Evolutionary conservation across 2,113 vertebrate genomes (phyloP), one percentile per base, ranked within the genome.

Genomic region (Vidua chalybeata): DNA sequence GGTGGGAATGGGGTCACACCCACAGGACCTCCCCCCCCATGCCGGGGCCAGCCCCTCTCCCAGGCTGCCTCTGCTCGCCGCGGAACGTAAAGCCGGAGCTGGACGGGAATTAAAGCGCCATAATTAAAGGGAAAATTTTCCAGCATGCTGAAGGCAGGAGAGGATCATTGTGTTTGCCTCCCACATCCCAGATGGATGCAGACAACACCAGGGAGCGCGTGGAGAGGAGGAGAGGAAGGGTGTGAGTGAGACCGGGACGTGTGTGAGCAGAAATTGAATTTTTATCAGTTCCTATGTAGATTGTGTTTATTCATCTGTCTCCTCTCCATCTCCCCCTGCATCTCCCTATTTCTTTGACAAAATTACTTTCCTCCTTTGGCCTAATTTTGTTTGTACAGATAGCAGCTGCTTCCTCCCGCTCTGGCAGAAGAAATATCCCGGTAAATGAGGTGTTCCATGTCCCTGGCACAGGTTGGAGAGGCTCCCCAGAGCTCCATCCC

Each of bases 171-270:
- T 96, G 93, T 85, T 97, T 89, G 91, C 97, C 97, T 97, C 97
- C 97, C 97, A 97, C 97, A 95, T 85, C 95, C 97, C 97, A 97
- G 97, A 97, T 98, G 97, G 97, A 97, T 54, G 93, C 94, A 83
- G 92, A 84, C 93, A 87, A 35, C 83, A 20, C 28, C 21, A 73
- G 81, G 87, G 77, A 96, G 77, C 20, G 27, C 12, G 62, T 37
- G 78, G 96, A 89, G 88, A 79, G 91, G 94, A 94, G 92, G 84
- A 96, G 92, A 91, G 92, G 93, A 95, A 97, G 87, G 94, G 93
- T 94, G 93, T 59, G 87, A 97, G 91, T 6, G 61, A 95, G 95
- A 87, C 87, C 71, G 13, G 91, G 96, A 94, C 28, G 84, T 37
- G 93, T 87, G 89, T 51, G 93, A 86, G 81, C 81, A 96, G 93